These are phyloP conservation scores for Lepilemur septentrionalis DNA, from an alignment of 2,797 vertebrate species.

Conservation along the genomic window DNA sequence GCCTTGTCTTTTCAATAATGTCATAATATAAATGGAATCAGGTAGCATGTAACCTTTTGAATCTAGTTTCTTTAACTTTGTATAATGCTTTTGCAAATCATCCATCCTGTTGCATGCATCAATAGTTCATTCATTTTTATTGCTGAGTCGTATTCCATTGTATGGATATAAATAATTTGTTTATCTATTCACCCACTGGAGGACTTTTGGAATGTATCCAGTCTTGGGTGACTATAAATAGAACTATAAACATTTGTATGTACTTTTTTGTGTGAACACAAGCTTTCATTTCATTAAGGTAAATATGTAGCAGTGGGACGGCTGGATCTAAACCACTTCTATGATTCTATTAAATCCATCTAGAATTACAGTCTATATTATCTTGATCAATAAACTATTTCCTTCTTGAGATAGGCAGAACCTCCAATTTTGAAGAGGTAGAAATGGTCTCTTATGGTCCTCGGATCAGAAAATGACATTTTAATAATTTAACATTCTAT, in stretches of 20 bases:
- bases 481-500: not conserved
- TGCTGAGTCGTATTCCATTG: not conserved
- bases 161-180: not conserved
- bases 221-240: not conserved
- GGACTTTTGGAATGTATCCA: not conserved
- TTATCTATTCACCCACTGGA: not conserved
- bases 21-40: not conserved
- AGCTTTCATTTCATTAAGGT: not conserved
- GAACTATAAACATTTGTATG: not conserved
- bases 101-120: not conserved
- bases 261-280: not conserved
- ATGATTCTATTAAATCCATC: not conserved
- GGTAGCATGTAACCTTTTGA: not conserved
- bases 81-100: not conserved
- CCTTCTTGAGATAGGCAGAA: not conserved
- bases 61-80: not conserved
- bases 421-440: not conserved
- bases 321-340: not conserved
- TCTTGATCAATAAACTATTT: not conserved
- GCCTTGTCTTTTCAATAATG: not conserved
- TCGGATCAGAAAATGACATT: constrained; percentile 2
- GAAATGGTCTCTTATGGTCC: not conserved
- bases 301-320: not conserved
- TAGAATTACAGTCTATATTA: not conserved
- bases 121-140: not conserved